Evolutionary conservation across 2,113 vertebrate genomes (phyloP).

Genomic region (Clarias gariepinus): DNA sequence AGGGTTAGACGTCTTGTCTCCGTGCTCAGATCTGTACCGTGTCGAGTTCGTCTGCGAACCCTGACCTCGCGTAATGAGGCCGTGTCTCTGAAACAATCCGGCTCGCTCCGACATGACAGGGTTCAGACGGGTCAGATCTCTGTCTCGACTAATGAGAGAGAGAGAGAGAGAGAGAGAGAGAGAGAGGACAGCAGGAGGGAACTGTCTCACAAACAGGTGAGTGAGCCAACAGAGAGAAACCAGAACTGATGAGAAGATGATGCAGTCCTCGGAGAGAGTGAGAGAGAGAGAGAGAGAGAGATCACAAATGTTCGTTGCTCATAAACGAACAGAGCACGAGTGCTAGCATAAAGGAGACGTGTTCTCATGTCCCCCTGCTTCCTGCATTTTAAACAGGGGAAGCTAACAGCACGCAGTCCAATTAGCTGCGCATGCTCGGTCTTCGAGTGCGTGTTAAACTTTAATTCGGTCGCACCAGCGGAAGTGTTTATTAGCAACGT

Average conservation of each 20-base stretch:
- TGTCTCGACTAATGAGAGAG: constrained; percentile 58
- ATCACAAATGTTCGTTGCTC: not conserved
- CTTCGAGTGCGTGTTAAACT: not conserved
- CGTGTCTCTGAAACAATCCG: constrained; percentile 32
- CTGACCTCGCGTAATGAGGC: constrained; percentile 59
- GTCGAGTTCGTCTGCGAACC: constrained; percentile 34
- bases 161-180: constrained; percentile 6
- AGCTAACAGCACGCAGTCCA: not conserved
- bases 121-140: constrained; percentile 48
- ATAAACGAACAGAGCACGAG: not conserved
- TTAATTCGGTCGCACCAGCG: not conserved
- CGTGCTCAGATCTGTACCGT: constrained; percentile 31
- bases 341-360: not conserved
- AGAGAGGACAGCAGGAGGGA: constrained; percentile 31
- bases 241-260: constrained; percentile 18
- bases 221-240: constrained; percentile 67
- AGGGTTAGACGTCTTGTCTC: not conserved
- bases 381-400: not conserved
- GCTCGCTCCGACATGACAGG: constrained; percentile 47
- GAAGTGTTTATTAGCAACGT: not conserved
- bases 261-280: not conserved
- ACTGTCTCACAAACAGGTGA: constrained; percentile 69
- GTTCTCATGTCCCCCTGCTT: not conserved
- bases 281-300: constrained; percentile 1
- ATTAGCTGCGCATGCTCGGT: not conserved